Evolutionary conservation across 2,888 invertebrate genomes (phyloP), one percentile per base, ranked within the genome.

Genomic region (Dynastes grantii): DNA sequence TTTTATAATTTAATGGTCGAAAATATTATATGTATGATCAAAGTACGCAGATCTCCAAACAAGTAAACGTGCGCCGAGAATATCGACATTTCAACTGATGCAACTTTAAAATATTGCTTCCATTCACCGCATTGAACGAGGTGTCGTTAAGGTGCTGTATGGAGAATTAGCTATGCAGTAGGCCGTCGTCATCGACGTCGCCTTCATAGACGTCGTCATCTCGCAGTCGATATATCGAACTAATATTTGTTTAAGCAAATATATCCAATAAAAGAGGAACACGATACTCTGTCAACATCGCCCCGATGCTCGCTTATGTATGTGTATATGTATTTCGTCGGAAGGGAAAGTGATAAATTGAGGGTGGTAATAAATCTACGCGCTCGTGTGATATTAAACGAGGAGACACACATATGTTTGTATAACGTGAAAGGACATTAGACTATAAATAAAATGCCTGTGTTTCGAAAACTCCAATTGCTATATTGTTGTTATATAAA

Each of bases 221-320:
- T 45, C 45, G 45, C 8, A 22, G 61, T 75, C 58, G 45, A 61
- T 58, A 45, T 29, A 61, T 45, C 45, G 73, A 61, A 61, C 37
- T 45, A 58, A 75, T 75, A 63, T 75, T 75, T 61, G 73, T 22
- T 22, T 61, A 75, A 58, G 73, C 16, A 73, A 73, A 73, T 73
- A 63, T 75, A 61, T 75, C 58, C 45, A 27, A 75, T 61, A 75
- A 61, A 75, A 45, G 40, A 16, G 40, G 11, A 61, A 61, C 61
- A 22, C 1, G 58, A 75, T 61, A 40, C 61, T 68, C 9, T n/a
- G 68, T 68, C 49, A 68, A 68, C 51, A 22, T 68, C 27, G 29
- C 22, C 4, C 22, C 22, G 22, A 8, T 22, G 16, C 53, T 5
- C 27, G 51, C 27, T 9, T 55, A 22, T 55, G n/a, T 55, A 6